Base-by-base conservation (phyloP, 2,888 invertebrate species). In the Ophion slaviceki region DNA sequence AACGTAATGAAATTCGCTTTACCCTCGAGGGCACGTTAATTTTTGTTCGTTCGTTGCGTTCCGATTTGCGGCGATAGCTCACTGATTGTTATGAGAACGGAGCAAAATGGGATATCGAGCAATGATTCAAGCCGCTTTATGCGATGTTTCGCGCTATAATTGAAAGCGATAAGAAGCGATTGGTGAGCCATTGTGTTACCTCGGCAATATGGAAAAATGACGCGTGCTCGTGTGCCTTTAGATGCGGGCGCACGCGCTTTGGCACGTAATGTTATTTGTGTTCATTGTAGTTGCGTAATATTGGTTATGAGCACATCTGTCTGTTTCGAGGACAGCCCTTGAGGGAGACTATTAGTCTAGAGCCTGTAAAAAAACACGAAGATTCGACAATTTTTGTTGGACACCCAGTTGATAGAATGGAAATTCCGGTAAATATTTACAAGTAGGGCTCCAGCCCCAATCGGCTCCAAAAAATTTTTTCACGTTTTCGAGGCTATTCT, bases 131-230 rank as follows among this genome's bases (percentile, higher is more conserved):
- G 64, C 17, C 53, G 53, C 53, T 53, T 75, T 87, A 80, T 76
- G 81, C 78, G 87, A 87, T 81, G 64, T 64, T 53, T 71, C 84
- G 77, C 66, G 84, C 77, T 81, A 75, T 78, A 84, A 86, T 86
- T 78, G 80, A 81, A 84, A 59, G 80, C 86, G 86, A 86, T 86
- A 86, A 86, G 83, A 74, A 36, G 11, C 20, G 80, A 66, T 20
- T 40, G 66, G 47, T 36, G 36, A 61, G 57, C 74, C 57, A 80
- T 67, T 74, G 79, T 53, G 61, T 78, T 78, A 57, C 61, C 47
- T 36, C 5, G 64, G 64, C 59, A 78, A 70, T 62, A 64, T 47
- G 61, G 17, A 62, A 68, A 68, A 75, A 47, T 57, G 75, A 67
- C 75, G 74, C 75, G 67, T 75, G 75, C 68, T 59, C 61, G 45